These are phyloP conservation scores for Montipora capricornis DNA, from an alignment of 64 coral and sea anemone genomes.

Conservation along the genomic window DNA sequence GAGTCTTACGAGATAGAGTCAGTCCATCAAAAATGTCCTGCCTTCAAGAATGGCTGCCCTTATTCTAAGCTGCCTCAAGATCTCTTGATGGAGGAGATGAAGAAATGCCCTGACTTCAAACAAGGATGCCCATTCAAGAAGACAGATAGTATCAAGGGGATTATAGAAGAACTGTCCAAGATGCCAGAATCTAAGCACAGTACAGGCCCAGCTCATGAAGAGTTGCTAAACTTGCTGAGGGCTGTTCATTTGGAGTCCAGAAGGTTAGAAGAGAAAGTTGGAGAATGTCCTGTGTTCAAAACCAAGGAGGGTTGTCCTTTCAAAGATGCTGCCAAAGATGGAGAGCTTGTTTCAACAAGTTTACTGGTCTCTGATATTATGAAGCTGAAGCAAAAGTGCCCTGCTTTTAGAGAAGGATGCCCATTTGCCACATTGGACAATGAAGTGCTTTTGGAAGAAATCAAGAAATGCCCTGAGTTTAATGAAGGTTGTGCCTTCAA, in stretches of 20 bases:
- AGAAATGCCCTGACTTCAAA: slow-evolving; percentile 94
- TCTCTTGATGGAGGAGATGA: slow-evolving; percentile 57
- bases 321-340: slow-evolving; percentile 65
- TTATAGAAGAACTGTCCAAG: slow-evolving; percentile 71
- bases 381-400: slow-evolving; percentile 66
- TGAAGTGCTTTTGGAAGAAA: slow-evolving; percentile 64
- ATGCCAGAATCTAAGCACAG: slow-evolving; percentile 74
- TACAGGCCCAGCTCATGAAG: slow-evolving; percentile 60
- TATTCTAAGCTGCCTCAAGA: slow-evolving; percentile 77
- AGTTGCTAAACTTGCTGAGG: slow-evolving; percentile 69
- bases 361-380: slow-evolving; percentile 22
- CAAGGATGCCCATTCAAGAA: slow-evolving; percentile 92
- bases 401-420: slow-evolving; percentile 73
- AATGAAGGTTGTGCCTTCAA: slow-evolving; percentile 62
- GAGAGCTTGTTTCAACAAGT: slow-evolving; percentile 44
- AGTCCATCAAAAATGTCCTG: slow-evolving; percentile 82
- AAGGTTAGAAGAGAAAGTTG: slow-evolving; percentile 43
- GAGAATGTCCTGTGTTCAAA: slow-evolving; percentile 80
- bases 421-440: slow-evolving; percentile 69
- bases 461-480: slow-evolving; percentile 71
- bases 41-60: slow-evolving; percentile 92
- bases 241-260: slow-evolving; percentile 68
- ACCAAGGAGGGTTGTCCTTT: slow-evolving; percentile 75
- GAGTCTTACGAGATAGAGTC: slow-evolving; percentile 24
- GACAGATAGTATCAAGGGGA: slow-evolving; percentile 58